Evolutionary conservation across 2,888 invertebrate species (phyloP).

Genomic region (Julus scanicus): DNA sequence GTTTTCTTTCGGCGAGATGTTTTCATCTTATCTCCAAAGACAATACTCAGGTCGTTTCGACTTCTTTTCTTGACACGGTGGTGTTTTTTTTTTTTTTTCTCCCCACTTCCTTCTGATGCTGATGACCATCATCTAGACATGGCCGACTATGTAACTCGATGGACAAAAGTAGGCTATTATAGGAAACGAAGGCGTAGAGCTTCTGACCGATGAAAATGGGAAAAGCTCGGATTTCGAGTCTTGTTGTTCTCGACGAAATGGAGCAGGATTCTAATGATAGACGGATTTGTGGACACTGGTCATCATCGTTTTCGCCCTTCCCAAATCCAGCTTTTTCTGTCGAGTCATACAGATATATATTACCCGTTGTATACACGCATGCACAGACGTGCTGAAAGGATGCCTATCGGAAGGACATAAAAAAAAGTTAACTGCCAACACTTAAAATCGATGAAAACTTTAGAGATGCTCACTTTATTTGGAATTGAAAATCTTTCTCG

Average conservation of each 20-base stretch:
- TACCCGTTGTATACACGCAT: neutral
- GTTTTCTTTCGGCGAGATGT: constrained; percentile 27
- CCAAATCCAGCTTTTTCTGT: constrained; percentile 43
- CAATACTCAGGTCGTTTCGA: constrained; percentile 36
- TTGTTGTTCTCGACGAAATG: constrained; percentile 43
- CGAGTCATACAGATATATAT: neutral
- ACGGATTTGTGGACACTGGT: constrained; percentile 32
- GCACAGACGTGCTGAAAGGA: neutral
- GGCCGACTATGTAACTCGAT: neutral
- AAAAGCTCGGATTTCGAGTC: constrained; percentile 44
- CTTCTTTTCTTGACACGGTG: constrained; percentile 31
- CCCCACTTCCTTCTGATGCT: neutral
- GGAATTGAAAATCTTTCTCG: neutral
- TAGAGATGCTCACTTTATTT: neutral
- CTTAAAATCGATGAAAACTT: constrained; percentile 26
- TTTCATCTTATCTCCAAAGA: constrained; percentile 41
- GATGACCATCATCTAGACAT: constrained; percentile 27
- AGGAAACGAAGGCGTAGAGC: neutral
- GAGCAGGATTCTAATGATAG: constrained; percentile 26
- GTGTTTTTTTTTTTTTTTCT: neutral
- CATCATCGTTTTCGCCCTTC: constrained; percentile 45
- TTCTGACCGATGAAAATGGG: constrained; percentile 9
- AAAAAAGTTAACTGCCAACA: neutral
- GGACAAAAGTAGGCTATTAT: constrained; percentile 6
- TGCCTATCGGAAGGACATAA: neutral